Conservation (phyloP, 2,888 invertebrate genomes). For the Leuctra nigra region DNA sequence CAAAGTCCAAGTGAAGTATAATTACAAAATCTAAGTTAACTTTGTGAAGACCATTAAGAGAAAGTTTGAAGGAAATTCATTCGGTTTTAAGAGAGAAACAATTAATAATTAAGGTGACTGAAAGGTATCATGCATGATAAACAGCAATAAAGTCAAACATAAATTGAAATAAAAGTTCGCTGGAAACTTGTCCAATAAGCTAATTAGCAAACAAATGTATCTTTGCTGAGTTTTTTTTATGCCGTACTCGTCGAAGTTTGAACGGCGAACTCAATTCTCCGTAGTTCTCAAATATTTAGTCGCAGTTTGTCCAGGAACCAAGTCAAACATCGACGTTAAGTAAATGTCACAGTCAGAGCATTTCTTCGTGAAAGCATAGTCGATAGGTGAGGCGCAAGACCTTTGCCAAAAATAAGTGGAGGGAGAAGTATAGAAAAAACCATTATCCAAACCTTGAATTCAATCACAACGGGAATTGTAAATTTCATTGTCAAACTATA, state of each 20-base stretch:
- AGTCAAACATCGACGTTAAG: slow-evolving; percentile 5
- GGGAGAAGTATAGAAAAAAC: too few species aligned
- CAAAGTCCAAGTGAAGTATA: slow-evolving; percentile 7
- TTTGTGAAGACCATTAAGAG: slow-evolving; percentile 5
- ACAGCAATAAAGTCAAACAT: slow-evolving; percentile 6
- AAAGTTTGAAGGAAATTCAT: slow-evolving; percentile 10
- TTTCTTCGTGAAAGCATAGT: too few species aligned
- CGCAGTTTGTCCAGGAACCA: slow-evolving; percentile 1
- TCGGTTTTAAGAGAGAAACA: slow-evolving; percentile 11
- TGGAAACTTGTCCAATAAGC: slow-evolving; percentile 10
- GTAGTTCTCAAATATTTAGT: slow-evolving; percentile 1
- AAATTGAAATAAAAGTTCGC: slow-evolving; percentile 8
- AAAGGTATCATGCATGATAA: slow-evolving; percentile 10
- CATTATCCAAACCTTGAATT: too few species aligned
- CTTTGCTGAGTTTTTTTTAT: slow-evolving; percentile 10
- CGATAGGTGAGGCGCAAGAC: too few species aligned
- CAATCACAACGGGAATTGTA: too few species aligned
- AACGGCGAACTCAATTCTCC: not conserved
- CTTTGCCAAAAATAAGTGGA: too few species aligned
- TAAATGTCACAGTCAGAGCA: too few species aligned
- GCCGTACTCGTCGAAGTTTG: not conserved
- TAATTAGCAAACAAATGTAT: slow-evolving; percentile 16
- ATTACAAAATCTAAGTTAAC: slow-evolving; percentile 10
- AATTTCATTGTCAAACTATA: too few species aligned
- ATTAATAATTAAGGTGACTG: slow-evolving; percentile 16